Base-by-base conservation (phyloP, 1,140 invertebrate genomes). In the Drosophila lacteicornis region DNA sequence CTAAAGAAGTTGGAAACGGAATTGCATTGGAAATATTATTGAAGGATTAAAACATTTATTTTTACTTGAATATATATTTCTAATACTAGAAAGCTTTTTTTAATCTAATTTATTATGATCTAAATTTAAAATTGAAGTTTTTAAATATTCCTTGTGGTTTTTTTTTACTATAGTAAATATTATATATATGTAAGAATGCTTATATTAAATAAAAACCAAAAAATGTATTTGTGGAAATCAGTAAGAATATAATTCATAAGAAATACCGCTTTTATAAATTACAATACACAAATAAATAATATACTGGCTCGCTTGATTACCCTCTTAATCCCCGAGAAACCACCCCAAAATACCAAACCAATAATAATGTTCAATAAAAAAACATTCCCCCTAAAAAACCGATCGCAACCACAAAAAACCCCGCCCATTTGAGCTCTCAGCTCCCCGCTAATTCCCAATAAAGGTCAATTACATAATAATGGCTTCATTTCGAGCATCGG, bases 401-500 rank as follows among this genome's bases (percentile, higher is more conserved):
- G 33, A 67, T 68, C 57, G 17, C 38, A 6, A 1, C 19, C n/a
- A 42, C 46, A 61, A 17, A 30, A 50, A 71, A 50, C 55, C 53
- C 45, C 71, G 50, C 80, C 70, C 73, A 25, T 42, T 11, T 9
- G 27, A 63, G 75, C 6, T 65, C 22, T 30, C 42, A 27, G 27
- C 42, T 76, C 40, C 57, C 17, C 25, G 22, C 33, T 45, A 25
- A 25, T 47, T 56, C 36, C 51, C 47, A 11, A 19, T 51, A 63
- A 71, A 83, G 60, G 63, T 78, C 75, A 88, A 88, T 83, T 50
- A 71, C 80, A 63, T 78, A 88, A 88, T 83, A 56, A 63, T 75
- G 76, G 47, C 46, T 61, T 58, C 63, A 57, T 40, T 36, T 50
- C 38, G 43, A 63, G 49, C 46, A 49, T 42, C 59, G 59, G 77